phyloP scores from a whole-genome alignment of 2,888 invertebrate genomes.

The Seira musarum region DNA sequence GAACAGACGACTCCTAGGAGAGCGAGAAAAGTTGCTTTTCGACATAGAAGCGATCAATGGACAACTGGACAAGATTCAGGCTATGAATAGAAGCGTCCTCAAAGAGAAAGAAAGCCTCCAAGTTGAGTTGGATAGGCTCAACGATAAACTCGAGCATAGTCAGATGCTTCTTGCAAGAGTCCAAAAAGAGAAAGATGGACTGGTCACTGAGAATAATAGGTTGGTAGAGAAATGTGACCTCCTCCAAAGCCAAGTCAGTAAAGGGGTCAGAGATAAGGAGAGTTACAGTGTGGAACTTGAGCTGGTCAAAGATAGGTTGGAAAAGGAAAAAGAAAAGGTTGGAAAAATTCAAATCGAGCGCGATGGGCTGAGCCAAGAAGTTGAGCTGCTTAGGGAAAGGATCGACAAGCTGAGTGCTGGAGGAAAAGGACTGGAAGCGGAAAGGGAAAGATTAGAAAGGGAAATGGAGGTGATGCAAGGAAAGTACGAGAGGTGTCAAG shows the following conservation, averaged over 20 bases:
- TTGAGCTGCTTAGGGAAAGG: conserved; percentile 91
- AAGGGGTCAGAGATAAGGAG: conserved; percentile 86
- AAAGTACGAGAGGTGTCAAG: conserved; percentile 79
- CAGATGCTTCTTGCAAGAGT: conserved; percentile 84
- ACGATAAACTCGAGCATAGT: conserved; percentile 79
- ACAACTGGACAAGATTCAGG: conserved; percentile 91
- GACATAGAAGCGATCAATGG: conserved; percentile 93
- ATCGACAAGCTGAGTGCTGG: conserved; percentile 89
- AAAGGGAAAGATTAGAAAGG: conserved; percentile 52
- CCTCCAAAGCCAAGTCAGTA: conserved; percentile 85
- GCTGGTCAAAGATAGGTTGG: conserved; percentile 89
- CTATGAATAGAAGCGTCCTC: conserved; percentile 88
- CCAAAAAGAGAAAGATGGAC: conserved; percentile 90
- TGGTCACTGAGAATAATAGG: conserved; percentile 88
- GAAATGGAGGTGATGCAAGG: conserved; percentile 57
- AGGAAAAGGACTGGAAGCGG: conserved; percentile 88
- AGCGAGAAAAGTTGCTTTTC: conserved; percentile 91
- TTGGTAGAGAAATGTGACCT: conserved; percentile 87
- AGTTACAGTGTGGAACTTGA: conserved; percentile 89
- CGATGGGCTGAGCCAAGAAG: conserved; percentile 69
- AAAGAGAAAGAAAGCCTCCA: conserved; percentile 91
- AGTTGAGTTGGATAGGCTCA: conserved; percentile 86
- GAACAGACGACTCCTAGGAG: conserved; percentile 85
- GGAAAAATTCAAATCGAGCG: conserved; percentile 47
- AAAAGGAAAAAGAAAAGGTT: conserved; percentile 73